Evolutionary conservation across 2,888 invertebrate genomes (phyloP), one percentile per base, ranked within the genome.

Genomic region (Brenthis ino): DNA sequence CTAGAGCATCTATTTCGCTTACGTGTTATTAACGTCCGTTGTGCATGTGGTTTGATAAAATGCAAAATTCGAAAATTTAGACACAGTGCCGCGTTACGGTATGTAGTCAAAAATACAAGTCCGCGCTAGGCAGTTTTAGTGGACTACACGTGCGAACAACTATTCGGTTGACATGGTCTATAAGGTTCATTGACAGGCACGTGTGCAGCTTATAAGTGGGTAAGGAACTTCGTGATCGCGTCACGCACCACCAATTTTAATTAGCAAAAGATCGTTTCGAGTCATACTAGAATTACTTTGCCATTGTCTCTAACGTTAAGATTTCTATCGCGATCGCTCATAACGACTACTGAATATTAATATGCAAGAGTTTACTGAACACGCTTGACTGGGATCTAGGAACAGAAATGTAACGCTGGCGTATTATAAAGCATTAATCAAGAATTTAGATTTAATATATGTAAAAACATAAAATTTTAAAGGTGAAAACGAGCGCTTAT

Each of bases 171-270:
- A 82, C 82, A 84, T 86, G 82, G 85, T 82, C 81, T 82, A 81
- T 84, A 85, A 85, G 89, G 92, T 92, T 92, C 92, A 91, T 91
- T 93, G 92, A 91, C 92, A 89, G 91, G 87, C 88, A 89, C 91
- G 91, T 91, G 91, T 89, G 88, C 85, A 88, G 88, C 86, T 85
- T 89, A 81, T 87, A 87, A 86, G 86, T 85, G 85, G 82, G 84
- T 87, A 89, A 86, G 85, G 81, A 84, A 86, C 82, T 87, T 82
- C 82, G 83, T 85, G 87, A 85, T 85, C 87, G 85, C 82, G 86
- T 89, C 87, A 91, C 90, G 91, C 90, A 91, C 80, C 82, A 86
- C 87, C 89, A 91, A 91, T 91, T 90, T 89, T 89, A 92, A 91
- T 91, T 91, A 89, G 86, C 83, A 83, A 84, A 87, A 87, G 88